These are phyloP conservation scores for Odobenus rosmarus DNA, from an alignment of 2,113 vertebrate species.

Conservation along the genomic window DNA sequence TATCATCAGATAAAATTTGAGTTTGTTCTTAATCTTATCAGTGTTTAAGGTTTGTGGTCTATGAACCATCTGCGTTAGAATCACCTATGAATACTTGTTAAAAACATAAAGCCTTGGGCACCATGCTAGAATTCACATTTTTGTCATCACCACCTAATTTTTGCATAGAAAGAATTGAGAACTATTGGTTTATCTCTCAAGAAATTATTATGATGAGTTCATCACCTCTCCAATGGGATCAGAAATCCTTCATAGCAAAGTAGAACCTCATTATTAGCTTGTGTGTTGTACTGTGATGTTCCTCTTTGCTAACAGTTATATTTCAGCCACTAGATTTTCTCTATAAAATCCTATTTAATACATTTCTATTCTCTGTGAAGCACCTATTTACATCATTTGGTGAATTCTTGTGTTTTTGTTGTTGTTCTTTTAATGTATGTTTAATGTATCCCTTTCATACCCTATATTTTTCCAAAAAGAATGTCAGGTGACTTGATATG, in stretches of 20 bases:
- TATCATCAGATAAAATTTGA: background rate
- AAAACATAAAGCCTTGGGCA: background rate
- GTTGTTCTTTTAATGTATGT: background rate
- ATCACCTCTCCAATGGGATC: background rate
- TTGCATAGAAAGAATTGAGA: background rate
- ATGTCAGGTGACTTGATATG: background rate
- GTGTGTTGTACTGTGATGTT: background rate
- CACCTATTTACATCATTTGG: background rate
- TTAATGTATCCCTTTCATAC: background rate
- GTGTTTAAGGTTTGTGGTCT: background rate
- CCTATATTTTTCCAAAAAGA: background rate
- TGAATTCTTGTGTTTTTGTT: background rate
- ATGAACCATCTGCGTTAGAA: background rate
- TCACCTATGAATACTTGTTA: background rate
- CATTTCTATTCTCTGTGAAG: background rate
- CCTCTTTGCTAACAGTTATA: background rate
- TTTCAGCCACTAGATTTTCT: background rate
- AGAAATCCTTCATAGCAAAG: background rate
- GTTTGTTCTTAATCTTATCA: background rate
- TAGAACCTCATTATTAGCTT: background rate
- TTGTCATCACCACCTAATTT: background rate
- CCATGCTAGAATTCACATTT: background rate
- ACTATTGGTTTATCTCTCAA: background rate
- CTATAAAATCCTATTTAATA: background rate
- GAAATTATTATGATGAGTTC: background rate